phyloP scores from a whole-genome alignment of 2,113 vertebrate species.

The Oostethus manadensis region DNA sequence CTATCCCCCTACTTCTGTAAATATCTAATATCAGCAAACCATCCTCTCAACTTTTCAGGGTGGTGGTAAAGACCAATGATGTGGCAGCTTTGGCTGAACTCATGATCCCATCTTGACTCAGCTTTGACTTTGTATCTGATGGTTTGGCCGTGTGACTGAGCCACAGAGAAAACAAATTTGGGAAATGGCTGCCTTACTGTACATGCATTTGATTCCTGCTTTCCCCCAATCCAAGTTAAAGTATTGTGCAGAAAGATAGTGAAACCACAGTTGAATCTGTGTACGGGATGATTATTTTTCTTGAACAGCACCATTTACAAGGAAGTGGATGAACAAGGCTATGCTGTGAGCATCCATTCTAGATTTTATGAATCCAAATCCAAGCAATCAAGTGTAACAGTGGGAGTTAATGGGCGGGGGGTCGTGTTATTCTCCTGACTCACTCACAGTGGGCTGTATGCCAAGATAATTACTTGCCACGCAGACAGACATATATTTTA shows the following conservation, averaged over 20 bases:
- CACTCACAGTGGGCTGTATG: slow-evolving; percentile 8
- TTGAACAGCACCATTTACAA: no score
- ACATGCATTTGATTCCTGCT: background rate
- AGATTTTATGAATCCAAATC: background rate
- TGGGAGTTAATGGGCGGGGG: slow-evolving; percentile 1
- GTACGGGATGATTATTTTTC: background rate
- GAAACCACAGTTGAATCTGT: background rate
- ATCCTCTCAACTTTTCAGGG: background rate
- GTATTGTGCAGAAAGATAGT: background rate
- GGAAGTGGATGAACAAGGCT: background rate
- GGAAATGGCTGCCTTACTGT: background rate
- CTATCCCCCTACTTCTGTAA: background rate
- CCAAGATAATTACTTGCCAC: slow-evolving; percentile 21
- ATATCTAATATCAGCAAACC: background rate
- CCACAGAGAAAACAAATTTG: background rate
- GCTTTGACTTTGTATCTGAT: background rate
- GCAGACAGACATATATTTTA: slow-evolving; percentile 12
- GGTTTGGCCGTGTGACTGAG: background rate
- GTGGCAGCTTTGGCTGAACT: slow-evolving; percentile 29
- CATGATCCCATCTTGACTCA: slow-evolving; percentile 41
- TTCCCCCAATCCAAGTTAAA: no score
- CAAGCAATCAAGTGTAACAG: background rate
- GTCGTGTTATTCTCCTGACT: slow-evolving; percentile 4
- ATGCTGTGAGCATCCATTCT: background rate
- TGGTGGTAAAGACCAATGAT: background rate